A percentile compares a stretch with the other conserved stretches of the same genome.
These are phyloP conservation scores for Climacteris rufus DNA, from an alignment of 2,113 vertebrate genomes.

Conservation along the genomic window DNA sequence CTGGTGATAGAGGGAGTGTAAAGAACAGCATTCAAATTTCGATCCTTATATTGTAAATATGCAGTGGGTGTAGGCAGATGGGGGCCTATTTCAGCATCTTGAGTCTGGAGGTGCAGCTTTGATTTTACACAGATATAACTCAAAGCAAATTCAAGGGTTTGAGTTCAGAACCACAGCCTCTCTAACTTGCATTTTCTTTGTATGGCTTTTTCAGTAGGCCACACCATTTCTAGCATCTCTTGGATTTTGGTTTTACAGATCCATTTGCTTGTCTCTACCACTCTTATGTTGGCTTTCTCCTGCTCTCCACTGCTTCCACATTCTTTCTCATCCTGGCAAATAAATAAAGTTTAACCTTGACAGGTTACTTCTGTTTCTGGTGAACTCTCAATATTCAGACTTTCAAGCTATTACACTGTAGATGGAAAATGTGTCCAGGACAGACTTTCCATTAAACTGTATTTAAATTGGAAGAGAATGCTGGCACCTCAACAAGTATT, in stretches of 20 bases:
- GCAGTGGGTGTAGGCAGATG: neutral
- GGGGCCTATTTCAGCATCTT: neutral
- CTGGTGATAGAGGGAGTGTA: neutral
- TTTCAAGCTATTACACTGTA: slow-evolving; percentile 23
- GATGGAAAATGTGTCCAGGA: slow-evolving; percentile 66
- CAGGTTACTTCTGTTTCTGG: slow-evolving; percentile 23
- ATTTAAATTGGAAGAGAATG: slow-evolving; percentile 71
- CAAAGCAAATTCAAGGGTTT: neutral
- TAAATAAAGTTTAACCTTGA: neutral
- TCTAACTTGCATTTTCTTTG: neutral
- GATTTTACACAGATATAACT: neutral
- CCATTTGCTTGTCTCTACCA: neutral
- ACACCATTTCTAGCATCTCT: neutral
- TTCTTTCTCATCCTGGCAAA: neutral
- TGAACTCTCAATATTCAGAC: slow-evolving; percentile 24
- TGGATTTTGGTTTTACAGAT: neutral
- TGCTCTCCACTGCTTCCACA: neutral
- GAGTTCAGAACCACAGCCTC: neutral
- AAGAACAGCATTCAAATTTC: neutral
- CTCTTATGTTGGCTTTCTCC: neutral
- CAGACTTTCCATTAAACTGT: slow-evolving; percentile 66
- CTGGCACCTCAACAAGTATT: slow-evolving; percentile 67
- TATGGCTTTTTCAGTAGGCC: neutral
- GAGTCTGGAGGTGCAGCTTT: neutral
- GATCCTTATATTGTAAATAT: neutral